Conservation (phyloP, 2,113 vertebrate species). For the Pandion haliaetus region DNA sequence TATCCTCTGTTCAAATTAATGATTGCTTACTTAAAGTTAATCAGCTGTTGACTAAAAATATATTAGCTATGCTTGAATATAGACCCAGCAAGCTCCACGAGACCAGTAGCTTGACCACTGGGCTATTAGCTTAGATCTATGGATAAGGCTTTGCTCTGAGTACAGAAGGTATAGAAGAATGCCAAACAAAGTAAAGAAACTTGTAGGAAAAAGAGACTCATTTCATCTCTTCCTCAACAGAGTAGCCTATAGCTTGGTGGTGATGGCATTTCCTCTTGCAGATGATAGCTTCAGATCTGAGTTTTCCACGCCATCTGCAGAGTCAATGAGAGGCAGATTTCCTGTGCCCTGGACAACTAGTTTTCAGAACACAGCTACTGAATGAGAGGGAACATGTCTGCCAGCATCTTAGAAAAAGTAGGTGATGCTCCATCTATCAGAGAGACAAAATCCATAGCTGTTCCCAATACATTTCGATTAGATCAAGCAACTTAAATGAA, state of each 20-base stretch:
- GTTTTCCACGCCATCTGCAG: neutral
- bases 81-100: neutral
- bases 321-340: neutral
- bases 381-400: neutral
- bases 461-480: neutral
- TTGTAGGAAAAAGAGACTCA: neutral
- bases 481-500: neutral
- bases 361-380: accelerated
- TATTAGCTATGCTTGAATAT: neutral
- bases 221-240: neutral
- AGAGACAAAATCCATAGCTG: neutral
- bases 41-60: neutral
- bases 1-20: neutral
- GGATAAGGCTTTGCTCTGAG: neutral
- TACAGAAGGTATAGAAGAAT: neutral
- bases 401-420: neutral
- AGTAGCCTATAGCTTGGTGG: neutral
- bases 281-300: neutral
- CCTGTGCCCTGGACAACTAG: accelerated
- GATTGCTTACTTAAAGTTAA: neutral
- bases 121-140: neutral
- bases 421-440: neutral
- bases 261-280: neutral
- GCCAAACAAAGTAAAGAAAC: neutral
- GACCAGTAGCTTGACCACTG: neutral